Percentiles rank a stretch among this genome's conserved stretches.
Conservation (phyloP, 2,888 invertebrate species). For the Bombyx huttoni region DNA sequence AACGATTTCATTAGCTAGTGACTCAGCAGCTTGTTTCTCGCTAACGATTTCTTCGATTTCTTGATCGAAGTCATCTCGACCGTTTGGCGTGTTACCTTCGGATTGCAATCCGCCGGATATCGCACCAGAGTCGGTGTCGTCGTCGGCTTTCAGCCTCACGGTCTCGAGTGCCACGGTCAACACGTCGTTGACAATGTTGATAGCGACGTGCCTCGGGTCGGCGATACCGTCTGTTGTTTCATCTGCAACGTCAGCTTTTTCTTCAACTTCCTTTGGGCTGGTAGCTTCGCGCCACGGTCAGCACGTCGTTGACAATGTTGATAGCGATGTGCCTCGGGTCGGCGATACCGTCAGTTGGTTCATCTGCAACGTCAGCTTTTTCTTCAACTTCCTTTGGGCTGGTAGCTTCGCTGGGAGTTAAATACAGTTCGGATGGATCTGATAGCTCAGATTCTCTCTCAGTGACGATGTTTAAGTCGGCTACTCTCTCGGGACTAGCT, state of each 20-base stretch:
- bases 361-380: slow-evolving; percentile 49
- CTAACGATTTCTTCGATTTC: slow-evolving; percentile 53
- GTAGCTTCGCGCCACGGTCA: slow-evolving; percentile 70
- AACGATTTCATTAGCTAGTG: slow-evolving; percentile 45
- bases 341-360: slow-evolving; percentile 23
- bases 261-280: slow-evolving; percentile 57
- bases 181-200: slow-evolving; percentile 64
- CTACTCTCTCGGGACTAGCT: slow-evolving; percentile 57
- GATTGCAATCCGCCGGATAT: slow-evolving; percentile 58
- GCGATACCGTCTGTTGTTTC: slow-evolving; percentile 25
- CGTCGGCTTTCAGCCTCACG: slow-evolving; percentile 53
- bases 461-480: slow-evolving; percentile 41
- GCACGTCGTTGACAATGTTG: slow-evolving; percentile 62
- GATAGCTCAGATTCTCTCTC: slow-evolving; percentile 76
- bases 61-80: slow-evolving; percentile 55
- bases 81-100: slow-evolving; percentile 62
- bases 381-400: slow-evolving; percentile 59
- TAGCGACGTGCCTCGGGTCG: slow-evolving; percentile 55
- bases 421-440: slow-evolving; percentile 78
- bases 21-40: slow-evolving; percentile 41
- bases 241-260: slow-evolving; percentile 51
- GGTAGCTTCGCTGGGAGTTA: slow-evolving; percentile 77
- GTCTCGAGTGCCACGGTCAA: slow-evolving; percentile 60
- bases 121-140: slow-evolving; percentile 62
- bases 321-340: slow-evolving; percentile 58